Conservation (phyloP, 2,797 vertebrate species). For the Rhyacichthys aspro region DNA sequence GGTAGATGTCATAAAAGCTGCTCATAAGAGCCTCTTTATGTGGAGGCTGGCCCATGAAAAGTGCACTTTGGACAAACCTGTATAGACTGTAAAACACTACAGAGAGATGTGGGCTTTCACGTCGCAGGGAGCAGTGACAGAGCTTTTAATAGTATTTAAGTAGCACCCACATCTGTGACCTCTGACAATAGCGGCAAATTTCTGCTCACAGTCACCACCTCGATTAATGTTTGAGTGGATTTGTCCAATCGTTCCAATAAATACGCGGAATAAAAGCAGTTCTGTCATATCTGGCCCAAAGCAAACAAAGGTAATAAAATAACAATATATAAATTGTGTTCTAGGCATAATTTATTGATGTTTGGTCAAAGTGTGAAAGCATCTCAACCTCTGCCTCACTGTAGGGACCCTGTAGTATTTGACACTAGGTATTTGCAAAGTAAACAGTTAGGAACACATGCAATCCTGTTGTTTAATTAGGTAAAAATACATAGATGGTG, state of each 20-base stretch:
- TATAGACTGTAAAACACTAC: background rate
- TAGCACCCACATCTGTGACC: slow-evolving; percentile 3
- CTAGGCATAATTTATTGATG: too few relatives aligned
- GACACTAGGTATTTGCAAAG: too few relatives aligned
- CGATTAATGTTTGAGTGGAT: background rate
- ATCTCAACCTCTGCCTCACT: too few relatives aligned
- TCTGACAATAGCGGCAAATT: background rate
- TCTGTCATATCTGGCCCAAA: too few relatives aligned
- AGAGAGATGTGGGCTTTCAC: background rate
- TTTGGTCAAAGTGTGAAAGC: too few relatives aligned
- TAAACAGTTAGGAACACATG: too few relatives aligned
- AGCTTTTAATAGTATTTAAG: slow-evolving; percentile 3
- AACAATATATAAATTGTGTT: too few relatives aligned
- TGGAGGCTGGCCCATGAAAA: background rate
- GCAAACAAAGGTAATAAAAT: too few relatives aligned
- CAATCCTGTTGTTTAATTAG: too few relatives aligned
- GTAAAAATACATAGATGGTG: too few relatives aligned
- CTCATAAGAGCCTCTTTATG: background rate
- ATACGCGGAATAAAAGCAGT: too few relatives aligned
- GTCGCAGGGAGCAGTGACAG: background rate
- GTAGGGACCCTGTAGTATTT: too few relatives aligned
- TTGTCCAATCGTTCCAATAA: background rate
- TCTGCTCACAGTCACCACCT: background rate
- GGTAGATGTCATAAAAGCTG: background rate
- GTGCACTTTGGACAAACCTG: background rate